Evolutionary conservation across 2,888 invertebrate species (phyloP), one percentile per base, ranked within the genome.

Genomic region (Cynaeus angustus): DNA sequence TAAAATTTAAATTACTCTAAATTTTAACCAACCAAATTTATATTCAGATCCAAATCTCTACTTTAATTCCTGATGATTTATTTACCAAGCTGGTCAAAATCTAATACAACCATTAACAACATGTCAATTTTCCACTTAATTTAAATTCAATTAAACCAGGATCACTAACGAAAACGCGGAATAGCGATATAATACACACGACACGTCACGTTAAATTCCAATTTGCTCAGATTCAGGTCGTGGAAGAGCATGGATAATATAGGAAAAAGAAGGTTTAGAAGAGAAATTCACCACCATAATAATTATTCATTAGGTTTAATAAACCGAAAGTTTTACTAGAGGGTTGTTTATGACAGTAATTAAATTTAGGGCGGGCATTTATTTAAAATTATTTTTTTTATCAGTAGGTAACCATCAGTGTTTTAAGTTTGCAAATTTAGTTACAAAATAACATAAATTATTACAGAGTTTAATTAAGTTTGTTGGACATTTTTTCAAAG

Each of bases 81-180:
- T 52, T 52, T 33, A 10, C n/a, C 21, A 9, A 10, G 5, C 52
- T 13, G 52, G 30, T 30, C 14, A 30, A 52, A 52, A 10, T 52
- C 13, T 48, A 52, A 28, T 6, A 52, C 8, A 46, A 46, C 37
- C 41, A 12, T 41, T 41, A 41, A 26, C 50, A 50, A 9, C 12
- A 14, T 30, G 41, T 55, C 21, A 55, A 53, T 53, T 53, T 53
- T 14, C 30, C 13, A 12, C 13, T 53, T 37, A 53, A 53, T 53
- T 53, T 33, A 43, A 43, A 43, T 43, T 43, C 43, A 43, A 43
- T 43, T 37, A 37, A 37, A 37, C n/a, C 4, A 6, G 37, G 37
- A 37, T 37, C 37, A 37, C 37, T 43, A 13, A 43, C 14, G 43
- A 43, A 43, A 43, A 13, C 14, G 43, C n/a, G 12, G 43, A 12